Evolutionary conservation across 2,888 invertebrate species (phyloP).

Genomic region (Heterodera filipjevi): DNA sequence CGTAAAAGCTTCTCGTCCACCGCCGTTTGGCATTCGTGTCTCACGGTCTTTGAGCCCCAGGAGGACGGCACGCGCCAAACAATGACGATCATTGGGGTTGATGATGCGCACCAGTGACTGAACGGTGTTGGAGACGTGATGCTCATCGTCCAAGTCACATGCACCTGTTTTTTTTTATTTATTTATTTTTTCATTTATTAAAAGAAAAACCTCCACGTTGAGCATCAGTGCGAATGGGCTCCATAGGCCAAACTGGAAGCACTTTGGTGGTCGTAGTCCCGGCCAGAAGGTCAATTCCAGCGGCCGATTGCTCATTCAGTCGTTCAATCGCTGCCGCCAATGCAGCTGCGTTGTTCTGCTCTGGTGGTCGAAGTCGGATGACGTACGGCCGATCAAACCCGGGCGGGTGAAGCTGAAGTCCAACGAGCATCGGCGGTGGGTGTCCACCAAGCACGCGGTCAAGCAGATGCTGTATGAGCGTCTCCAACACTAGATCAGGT

Average conservation of each 20-base stretch:
- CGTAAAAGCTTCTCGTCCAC: not conserved
- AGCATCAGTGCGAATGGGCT: not conserved
- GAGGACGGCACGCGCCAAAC: not conserved
- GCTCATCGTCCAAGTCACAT: no score
- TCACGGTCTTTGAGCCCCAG: not conserved
- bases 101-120: not conserved
- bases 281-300: not conserved
- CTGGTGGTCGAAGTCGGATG: not conserved
- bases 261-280: conserved; percentile 18
- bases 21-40: not conserved
- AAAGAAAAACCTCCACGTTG: no score
- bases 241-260: conserved; percentile 19
- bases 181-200: no score
- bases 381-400: not conserved
- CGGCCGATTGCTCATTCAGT: conserved; percentile 11
- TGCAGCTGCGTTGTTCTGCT: conserved; percentile 19
- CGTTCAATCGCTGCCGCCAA: not conserved
- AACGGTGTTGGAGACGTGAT: not conserved
- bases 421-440: not conserved
- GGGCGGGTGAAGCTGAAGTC: conserved; percentile 15
- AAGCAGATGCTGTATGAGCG: not conserved
- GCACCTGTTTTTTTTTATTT: no score
- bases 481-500: not conserved
- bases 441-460: not conserved
- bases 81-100: conserved; percentile 1